Percentiles rank a stretch among this genome's conserved stretches.
phyloP scores from a whole-genome alignment of 2,113 vertebrate genomes.

The Pollachius pollachius region DNA sequence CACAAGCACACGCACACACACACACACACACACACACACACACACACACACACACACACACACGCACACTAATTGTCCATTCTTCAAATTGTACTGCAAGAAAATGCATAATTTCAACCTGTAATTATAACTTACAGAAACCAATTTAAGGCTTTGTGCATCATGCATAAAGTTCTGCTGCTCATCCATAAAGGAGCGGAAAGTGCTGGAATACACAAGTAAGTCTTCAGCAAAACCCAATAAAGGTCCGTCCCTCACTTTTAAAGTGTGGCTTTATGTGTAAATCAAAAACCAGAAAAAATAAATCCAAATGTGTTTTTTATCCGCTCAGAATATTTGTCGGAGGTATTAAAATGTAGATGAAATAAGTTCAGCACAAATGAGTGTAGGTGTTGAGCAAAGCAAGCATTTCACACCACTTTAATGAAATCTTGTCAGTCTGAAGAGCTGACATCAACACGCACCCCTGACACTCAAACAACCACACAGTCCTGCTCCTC shows the following conservation, averaged over 20 bases:
- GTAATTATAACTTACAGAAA: slow-evolving; percentile 7
- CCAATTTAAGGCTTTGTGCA: background rate
- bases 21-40: background rate
- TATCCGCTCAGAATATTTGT: too few relatives aligned
- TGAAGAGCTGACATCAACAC: too few relatives aligned
- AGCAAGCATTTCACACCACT: too few relatives aligned
- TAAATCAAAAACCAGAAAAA: too few relatives aligned
- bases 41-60: slow-evolving; percentile 5
- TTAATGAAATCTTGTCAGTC: too few relatives aligned
- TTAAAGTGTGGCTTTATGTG: too few relatives aligned
- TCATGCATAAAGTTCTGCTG: background rate
- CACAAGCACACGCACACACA: background rate
- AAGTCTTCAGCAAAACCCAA: slow-evolving; percentile 4
- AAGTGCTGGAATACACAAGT: background rate
- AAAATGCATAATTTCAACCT: slow-evolving; percentile 6
- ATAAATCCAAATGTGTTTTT: too few relatives aligned
- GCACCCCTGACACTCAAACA: too few relatives aligned
- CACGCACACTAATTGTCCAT: slow-evolving; percentile 1
- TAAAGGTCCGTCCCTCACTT: background rate
- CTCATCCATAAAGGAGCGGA: background rate
- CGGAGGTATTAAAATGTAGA: too few relatives aligned
- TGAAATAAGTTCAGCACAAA: too few relatives aligned
- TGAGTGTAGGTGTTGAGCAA: too few relatives aligned
- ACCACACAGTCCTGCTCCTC: too few relatives aligned
- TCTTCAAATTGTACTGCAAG: background rate